Conservation (phyloP, 2,113 vertebrate species). For the Atlantisia rogersi region DNA sequence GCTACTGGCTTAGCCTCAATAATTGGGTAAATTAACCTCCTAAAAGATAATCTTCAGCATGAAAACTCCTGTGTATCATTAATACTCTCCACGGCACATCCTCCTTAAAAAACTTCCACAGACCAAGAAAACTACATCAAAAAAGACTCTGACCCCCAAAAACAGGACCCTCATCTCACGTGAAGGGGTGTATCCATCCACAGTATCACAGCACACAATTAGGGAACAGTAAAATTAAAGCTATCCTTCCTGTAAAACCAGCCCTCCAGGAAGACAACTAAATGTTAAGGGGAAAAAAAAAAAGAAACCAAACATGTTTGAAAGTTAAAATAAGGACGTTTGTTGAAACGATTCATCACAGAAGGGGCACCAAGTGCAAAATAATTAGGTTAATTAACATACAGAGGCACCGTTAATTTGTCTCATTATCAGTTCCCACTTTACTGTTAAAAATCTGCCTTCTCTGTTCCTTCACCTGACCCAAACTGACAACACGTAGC, state of each 20-base stretch:
- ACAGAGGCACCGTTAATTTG: background rate
- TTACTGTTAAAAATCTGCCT: background rate
- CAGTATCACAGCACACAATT: background rate
- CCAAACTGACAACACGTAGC: background rate
- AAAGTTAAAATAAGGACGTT: background rate
- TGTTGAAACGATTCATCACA: background rate
- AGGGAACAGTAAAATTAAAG: background rate
- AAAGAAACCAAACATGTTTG: background rate
- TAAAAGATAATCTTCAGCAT: background rate
- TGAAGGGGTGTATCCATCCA: background rate
- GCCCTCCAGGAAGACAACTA: background rate
- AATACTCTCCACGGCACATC: background rate
- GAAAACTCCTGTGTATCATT: background rate
- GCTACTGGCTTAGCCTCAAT: background rate
- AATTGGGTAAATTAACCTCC: background rate
- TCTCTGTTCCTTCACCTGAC: too few relatives aligned
- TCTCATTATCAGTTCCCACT: background rate
- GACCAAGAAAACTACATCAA: background rate
- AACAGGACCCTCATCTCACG: background rate
- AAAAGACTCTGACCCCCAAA: background rate
- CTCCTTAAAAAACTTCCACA: background rate
- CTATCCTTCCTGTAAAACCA: background rate
- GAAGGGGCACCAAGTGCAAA: background rate
- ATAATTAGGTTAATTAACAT: background rate
- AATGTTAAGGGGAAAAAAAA: background rate